Base-by-base conservation (phyloP, 2,113 vertebrate species). In the Perognathus longimembris region DNA sequence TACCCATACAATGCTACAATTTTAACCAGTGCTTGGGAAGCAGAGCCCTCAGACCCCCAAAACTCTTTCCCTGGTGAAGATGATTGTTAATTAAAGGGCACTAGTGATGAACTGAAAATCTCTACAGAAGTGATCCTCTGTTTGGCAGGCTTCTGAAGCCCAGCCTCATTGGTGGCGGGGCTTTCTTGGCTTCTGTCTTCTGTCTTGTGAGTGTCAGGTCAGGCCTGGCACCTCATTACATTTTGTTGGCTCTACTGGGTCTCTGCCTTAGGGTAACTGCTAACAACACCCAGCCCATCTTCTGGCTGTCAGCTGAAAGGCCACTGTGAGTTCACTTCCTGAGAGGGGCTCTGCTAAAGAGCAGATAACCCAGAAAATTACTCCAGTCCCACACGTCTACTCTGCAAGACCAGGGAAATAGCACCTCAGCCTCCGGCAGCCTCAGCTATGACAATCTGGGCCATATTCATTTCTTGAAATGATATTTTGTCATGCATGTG, bases 261-360 rank as follows among this genome's bases (percentile, higher is more conserved):
- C 76, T 82, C 64, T 85, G 54, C 63, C 90, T 54, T 61, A 12
- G 74, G 11, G 10, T 75, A 75, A 40, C 38, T 75, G 78, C 81
- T 82, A 75, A 88, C 87, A 42, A 30, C n/a, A 18, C 40, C 91
- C 76, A 40, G 54, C 82, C 78, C 36, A 45, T 82, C 77, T 86
- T 76, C 92, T 61, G 63, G 36, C 93, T 92, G 91, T 93, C 79
- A 74, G 11, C 83, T 9, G 36, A 89, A 89, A 96, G 96, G 85
- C 73, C 92, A 83, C 85, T 22, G 86, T 90, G 75, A 94, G 92
- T 86, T 96, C 67, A 71, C 36, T 95, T 92, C 76, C 95, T 82
- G 63, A 71, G 64, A 69, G n/a, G 11, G 38, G 34, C 45, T 38
- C 80, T 36, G 83, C 71, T 36, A 57, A 76, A 81, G 70, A 36